A percentile compares a stretch with the other conserved stretches of the same genome.
These are phyloP conservation scores for Syngnathus rostellatus DNA, from an alignment of 2,797 vertebrate genomes.

Conservation along the genomic window DNA sequence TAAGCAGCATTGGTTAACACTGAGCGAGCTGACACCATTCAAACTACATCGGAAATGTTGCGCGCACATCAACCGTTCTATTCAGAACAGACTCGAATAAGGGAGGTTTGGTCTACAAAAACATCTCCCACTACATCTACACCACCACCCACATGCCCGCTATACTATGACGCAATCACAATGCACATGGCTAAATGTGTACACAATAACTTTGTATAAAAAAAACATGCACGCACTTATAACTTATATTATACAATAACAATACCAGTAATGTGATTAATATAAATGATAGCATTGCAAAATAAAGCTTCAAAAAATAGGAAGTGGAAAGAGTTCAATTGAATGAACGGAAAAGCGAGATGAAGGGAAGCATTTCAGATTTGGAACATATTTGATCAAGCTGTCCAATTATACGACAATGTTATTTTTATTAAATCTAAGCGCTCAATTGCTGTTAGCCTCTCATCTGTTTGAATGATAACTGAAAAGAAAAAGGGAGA, in stretches of 20 bases:
- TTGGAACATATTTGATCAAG: background rate
- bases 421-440: too few relatives aligned
- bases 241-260: slow-evolving; percentile 50
- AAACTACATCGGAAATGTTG: slow-evolving; percentile 38
- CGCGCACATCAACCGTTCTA: slow-evolving; percentile 16
- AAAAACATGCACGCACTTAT: slow-evolving; percentile 30
- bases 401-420: too few relatives aligned
- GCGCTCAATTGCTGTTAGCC: too few relatives aligned
- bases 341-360: slow-evolving; percentile 9
- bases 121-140: slow-evolving; percentile 40
- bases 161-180: slow-evolving; percentile 33
- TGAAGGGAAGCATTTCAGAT: background rate
- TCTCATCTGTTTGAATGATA: too few relatives aligned
- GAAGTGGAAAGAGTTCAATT: slow-evolving; percentile 13
- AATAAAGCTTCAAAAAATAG: slow-evolving; percentile 22
- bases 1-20: slow-evolving; percentile 29
- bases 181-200: slow-evolving; percentile 17
- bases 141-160: slow-evolving; percentile 40
- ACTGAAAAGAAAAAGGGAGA: too few relatives aligned
- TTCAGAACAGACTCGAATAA: slow-evolving; percentile 43
- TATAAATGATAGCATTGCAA: slow-evolving; percentile 20
- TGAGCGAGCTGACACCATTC: slow-evolving; percentile 15
- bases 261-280: slow-evolving; percentile 36
- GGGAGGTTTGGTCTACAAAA: slow-evolving; percentile 59
- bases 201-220: slow-evolving; percentile 31